Conservation (phyloP, 1,140 invertebrate species). For the Physella acuta region DNA sequence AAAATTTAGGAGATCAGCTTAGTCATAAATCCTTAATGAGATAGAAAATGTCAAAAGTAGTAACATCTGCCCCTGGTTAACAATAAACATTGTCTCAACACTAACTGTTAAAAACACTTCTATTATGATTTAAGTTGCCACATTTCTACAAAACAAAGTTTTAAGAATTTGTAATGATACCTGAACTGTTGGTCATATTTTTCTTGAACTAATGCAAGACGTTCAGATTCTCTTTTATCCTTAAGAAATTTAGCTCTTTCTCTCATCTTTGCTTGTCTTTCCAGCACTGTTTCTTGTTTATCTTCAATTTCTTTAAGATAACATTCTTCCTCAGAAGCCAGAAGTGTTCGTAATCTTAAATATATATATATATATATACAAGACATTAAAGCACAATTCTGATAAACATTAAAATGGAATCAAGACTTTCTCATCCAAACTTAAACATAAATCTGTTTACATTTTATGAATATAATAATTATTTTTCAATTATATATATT, state of each 20-base stretch:
- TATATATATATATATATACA: background rate
- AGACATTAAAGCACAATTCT: background rate
- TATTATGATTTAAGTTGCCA: too few species aligned
- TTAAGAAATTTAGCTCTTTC: constrained; percentile 56
- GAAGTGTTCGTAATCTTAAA: constrained; percentile 47
- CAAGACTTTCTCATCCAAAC: too few species aligned
- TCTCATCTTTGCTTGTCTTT: constrained; percentile 59
- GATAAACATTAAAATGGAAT: background rate
- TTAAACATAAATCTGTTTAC: too few species aligned
- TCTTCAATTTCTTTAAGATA: constrained; percentile 54
- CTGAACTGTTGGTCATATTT: constrained; percentile 59
- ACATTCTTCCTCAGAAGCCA: constrained; percentile 47
- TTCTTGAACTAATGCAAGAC: constrained; percentile 53
- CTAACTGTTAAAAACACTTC: too few species aligned
- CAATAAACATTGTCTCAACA: too few species aligned
- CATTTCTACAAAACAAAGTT: too few species aligned
- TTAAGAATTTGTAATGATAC: too few species aligned
- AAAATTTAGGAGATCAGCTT: too few species aligned
- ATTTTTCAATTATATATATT: background rate
- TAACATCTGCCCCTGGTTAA: too few species aligned
- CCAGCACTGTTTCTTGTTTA: constrained; percentile 53
- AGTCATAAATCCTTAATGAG: too few species aligned
- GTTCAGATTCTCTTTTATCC: constrained; percentile 55
- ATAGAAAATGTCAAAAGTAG: too few species aligned
- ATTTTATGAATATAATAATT: background rate